Evolutionary conservation across 2,888 invertebrate species (phyloP), one percentile per base, ranked within the genome.

Genomic region (Beris chalybata): DNA sequence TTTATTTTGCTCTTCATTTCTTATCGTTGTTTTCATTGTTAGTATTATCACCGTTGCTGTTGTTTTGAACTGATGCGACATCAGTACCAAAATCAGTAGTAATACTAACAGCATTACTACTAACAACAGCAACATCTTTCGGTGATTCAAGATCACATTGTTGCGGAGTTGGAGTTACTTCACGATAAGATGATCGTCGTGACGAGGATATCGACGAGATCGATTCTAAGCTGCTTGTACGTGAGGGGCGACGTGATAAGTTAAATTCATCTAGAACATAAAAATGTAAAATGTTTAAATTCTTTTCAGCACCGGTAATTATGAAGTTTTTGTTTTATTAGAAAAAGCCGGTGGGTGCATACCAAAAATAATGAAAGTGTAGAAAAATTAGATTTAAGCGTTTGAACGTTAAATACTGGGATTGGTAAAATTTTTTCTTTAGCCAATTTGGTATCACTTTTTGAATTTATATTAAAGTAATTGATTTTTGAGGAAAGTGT

Each of bases 161-260:
- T 38, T 61, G 61, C 22, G 61, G 61, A 12, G 50, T 52, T 15
- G 61, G 61, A 15, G 61, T 61, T 50, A 50, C 32, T 12, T 38
- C 61, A 38, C 61, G 61, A 61, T 52, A 61, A 11, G 56, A 47
- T 15, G 65, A 65, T 43, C 52, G 32, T 13, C 56, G 71, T 15
- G 75, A 75, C 52, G 75, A 74, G 12, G 76, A 74, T 31, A 71
- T 72, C 58, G 72, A 73, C 65, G 71, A 75, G 50, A 74, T 74
- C 67, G 76, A 75, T 5, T 76, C 68, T 66, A 74, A 56, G 47
- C 66, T 66, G 38, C 48, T 65, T 11, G 50, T 61, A 22, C 61
- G 61, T 38, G 50, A 32, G 1, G 2, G 32, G 5, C 57, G 65
- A 13, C 58, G 57, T 30, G 57, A 7, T 43, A 53, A 15, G 43